phyloP scores from a whole-genome alignment of 2,888 invertebrate species.

The Lepidochrysops patricia region DNA sequence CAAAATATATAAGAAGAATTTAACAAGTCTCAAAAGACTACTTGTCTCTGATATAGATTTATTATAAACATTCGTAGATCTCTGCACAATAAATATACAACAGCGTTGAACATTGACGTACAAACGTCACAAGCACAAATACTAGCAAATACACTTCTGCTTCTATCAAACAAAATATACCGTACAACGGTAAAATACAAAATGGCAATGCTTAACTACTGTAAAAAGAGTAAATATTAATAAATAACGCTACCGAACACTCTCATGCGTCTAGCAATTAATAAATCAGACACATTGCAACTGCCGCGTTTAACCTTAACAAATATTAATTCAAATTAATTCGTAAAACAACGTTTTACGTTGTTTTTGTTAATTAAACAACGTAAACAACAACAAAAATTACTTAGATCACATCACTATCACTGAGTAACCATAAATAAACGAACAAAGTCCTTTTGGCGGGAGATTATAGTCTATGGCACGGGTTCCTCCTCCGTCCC shows the following conservation, averaged over 20 bases:
- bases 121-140: slow-evolving; percentile 32
- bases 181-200: slow-evolving; percentile 32
- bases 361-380: slow-evolving; percentile 10
- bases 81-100: slow-evolving; percentile 40
- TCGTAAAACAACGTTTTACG: not conserved
- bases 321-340: slow-evolving; percentile 6
- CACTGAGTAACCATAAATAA: slow-evolving; percentile 47
- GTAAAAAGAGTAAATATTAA: slow-evolving; percentile 11
- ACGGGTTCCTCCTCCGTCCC: slow-evolving; percentile 80
- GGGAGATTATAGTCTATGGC: slow-evolving; percentile 51
- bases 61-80: slow-evolving; percentile 30
- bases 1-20: slow-evolving; percentile 30
- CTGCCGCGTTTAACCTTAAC: not conserved
- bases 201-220: slow-evolving; percentile 46
- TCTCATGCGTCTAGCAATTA: not conserved
- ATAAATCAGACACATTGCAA: not conserved
- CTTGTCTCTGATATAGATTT: slow-evolving; percentile 31
- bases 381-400: slow-evolving; percentile 12
- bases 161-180: slow-evolving; percentile 41
- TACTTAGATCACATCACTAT: slow-evolving; percentile 25
- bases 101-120: slow-evolving; percentile 20
- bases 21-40: slow-evolving; percentile 21
- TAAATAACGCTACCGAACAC: slow-evolving; percentile 7
- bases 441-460: slow-evolving; percentile 25
- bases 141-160: slow-evolving; percentile 60